Evolutionary conservation across 2,113 vertebrate genomes (phyloP).

Genomic region (Marcusenius ussheri): DNA sequence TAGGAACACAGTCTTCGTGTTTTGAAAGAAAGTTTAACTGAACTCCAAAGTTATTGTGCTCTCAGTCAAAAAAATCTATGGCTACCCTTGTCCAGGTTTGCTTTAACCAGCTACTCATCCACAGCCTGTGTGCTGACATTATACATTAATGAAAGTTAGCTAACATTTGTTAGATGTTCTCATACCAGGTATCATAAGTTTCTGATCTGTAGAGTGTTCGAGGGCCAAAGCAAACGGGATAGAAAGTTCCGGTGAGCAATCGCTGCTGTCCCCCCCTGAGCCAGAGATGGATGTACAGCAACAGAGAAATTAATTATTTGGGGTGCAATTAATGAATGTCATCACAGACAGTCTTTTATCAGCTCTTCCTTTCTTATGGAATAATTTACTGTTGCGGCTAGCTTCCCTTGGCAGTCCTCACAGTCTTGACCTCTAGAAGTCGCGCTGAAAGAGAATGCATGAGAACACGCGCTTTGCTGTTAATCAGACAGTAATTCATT

Average conservation of each 20-base stretch:
- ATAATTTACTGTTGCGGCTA: slow-evolving; percentile 41
- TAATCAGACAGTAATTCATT: slow-evolving; percentile 46
- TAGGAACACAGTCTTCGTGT: background rate
- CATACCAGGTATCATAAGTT: background rate
- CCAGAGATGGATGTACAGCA: slow-evolving; percentile 13
- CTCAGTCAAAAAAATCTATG: background rate
- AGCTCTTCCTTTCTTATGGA: slow-evolving; percentile 34
- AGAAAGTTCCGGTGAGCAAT: background rate
- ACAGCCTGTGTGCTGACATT: background rate
- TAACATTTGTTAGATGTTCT: background rate
- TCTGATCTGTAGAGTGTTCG: background rate
- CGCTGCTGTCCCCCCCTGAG: background rate
- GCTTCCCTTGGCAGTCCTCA: slow-evolving; percentile 45
- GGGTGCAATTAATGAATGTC: slow-evolving; percentile 46
- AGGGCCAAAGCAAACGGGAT: background rate
- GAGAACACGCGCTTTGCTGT: slow-evolving; percentile 37
- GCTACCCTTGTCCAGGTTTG: background rate
- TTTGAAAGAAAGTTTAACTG: background rate
- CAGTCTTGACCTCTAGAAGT: slow-evolving; percentile 46
- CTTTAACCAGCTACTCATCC: background rate
- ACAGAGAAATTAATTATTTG: slow-evolving; percentile 46
- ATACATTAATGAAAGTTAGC: background rate
- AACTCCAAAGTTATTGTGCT: background rate
- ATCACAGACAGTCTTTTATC: slow-evolving; percentile 41
- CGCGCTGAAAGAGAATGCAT: slow-evolving; percentile 28